A percentile compares a stretch with the other conserved stretches of the same genome.
Evolutionary conservation across 2,888 invertebrate species (phyloP).

Genomic region (Drosophila percnosoma): DNA sequence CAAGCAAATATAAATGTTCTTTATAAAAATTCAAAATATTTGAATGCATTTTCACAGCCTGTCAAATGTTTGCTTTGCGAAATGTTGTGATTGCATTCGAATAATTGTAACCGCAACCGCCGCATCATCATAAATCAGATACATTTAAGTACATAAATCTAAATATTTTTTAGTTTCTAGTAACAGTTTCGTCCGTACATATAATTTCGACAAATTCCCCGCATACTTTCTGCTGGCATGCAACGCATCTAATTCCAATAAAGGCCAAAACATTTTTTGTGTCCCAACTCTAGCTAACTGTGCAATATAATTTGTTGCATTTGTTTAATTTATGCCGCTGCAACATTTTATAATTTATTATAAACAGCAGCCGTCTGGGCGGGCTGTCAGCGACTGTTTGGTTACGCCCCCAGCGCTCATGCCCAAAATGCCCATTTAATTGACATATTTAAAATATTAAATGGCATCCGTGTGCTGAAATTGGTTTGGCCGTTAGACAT

Average conservation of each 20-base stretch:
- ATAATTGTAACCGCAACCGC: not conserved
- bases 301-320: conserved; percentile 60
- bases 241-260: conserved; percentile 28
- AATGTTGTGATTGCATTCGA: conserved; percentile 17
- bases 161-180: conserved; percentile 1
- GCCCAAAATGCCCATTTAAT: conserved; percentile 51
- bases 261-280: conserved; percentile 7
- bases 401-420: conserved; percentile 1
- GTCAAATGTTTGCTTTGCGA: not conserved
- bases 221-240: not conserved
- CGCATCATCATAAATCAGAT: not conserved
- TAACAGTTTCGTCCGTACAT: conserved; percentile 6
- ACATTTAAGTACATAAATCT: not conserved
- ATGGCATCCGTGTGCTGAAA: conserved; percentile 72
- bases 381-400: conserved; percentile 71
- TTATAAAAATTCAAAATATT: not conserved
- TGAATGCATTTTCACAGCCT: conserved; percentile 26
- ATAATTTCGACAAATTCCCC: conserved; percentile 15
- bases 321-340: conserved; percentile 68
- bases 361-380: conserved; percentile 62
- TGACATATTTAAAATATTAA: conserved; percentile 81
- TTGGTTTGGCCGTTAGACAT: conserved; percentile 51
- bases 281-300: conserved; percentile 12
- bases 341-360: conserved; percentile 69
- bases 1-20: conserved; percentile 6